Conservation (phyloP, 2,113 vertebrate genomes). For the Gavia stellata region DNA sequence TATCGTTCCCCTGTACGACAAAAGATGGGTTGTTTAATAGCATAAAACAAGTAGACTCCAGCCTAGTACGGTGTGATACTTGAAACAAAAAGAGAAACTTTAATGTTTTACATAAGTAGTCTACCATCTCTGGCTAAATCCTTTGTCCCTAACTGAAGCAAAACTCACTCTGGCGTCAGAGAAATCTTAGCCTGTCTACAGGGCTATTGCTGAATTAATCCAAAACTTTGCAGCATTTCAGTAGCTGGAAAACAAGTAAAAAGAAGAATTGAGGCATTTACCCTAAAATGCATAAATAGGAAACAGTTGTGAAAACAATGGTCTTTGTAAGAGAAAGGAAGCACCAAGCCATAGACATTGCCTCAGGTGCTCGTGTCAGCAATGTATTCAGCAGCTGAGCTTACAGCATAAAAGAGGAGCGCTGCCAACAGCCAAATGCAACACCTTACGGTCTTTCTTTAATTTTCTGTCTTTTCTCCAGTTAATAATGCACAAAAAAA, state of each 20-base stretch:
- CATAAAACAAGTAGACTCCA: slow-evolving; percentile 6
- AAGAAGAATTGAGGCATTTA: background rate
- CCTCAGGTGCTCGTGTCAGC: background rate
- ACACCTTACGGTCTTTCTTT: too few relatives aligned
- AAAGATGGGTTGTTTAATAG: slow-evolving; percentile 14
- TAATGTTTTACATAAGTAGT: background rate
- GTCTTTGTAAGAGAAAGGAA: background rate
- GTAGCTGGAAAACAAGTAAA: background rate
- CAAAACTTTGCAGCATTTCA: background rate
- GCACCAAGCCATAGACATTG: background rate
- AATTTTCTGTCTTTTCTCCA: background rate
- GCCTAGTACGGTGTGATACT: background rate
- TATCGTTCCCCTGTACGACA: background rate
- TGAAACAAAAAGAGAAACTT: background rate
- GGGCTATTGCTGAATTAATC: background rate
- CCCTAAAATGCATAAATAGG: background rate
- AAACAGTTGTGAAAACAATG: background rate
- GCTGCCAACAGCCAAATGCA: background rate
- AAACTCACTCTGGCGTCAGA: background rate
- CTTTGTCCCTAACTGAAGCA: background rate
- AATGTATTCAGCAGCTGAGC: accelerated
- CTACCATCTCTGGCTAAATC: background rate
- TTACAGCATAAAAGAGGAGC: background rate
- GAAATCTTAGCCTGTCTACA: background rate
- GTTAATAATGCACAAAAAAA: background rate